Percentiles rank a stretch among this genome's conserved stretches.
Evolutionary conservation across 2,888 invertebrate genomes (phyloP).

Genomic region (Tetragnatha montana): DNA sequence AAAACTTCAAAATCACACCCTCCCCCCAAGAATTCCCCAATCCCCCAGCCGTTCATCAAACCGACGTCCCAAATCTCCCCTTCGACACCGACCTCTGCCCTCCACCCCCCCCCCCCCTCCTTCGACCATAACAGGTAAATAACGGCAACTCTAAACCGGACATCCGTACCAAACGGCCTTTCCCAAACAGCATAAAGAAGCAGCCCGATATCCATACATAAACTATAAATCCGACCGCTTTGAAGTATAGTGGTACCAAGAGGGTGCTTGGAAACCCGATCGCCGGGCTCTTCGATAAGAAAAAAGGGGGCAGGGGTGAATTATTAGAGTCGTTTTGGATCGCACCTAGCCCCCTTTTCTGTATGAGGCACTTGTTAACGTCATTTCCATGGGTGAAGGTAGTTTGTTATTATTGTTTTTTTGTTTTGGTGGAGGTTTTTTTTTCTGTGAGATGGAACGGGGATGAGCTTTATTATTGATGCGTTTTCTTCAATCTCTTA

Average conservation of each 20-base stretch:
- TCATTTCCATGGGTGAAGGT: background rate
- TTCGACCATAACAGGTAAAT: background rate
- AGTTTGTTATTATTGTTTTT: background rate
- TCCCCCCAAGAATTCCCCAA: too few relatives aligned
- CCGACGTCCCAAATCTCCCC: too few relatives aligned
- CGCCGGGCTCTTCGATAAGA: conserved; percentile 6
- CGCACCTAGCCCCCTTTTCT: conserved; percentile 7
- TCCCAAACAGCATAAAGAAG: conserved; percentile 11
- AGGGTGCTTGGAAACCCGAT: conserved; percentile 54
- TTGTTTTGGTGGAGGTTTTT: background rate
- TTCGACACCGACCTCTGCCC: too few relatives aligned
- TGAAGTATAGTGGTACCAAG: conserved; percentile 42
- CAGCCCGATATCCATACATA: conserved; percentile 38
- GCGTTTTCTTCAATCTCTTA: too few relatives aligned
- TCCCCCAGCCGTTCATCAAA: too few relatives aligned
- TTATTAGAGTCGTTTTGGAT: conserved; percentile 49
- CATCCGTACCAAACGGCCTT: background rate
- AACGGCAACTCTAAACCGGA: background rate
- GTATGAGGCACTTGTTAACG: conserved; percentile 13
- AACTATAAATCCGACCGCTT: conserved; percentile 59
- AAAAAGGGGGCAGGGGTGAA: conserved; percentile 29
- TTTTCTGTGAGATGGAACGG: background rate
- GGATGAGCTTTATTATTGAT: too few relatives aligned
- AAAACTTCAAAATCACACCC: too few relatives aligned
- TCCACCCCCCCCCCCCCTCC: too few relatives aligned